These are phyloP conservation scores for Sylvietta virens DNA, from an alignment of 2,113 vertebrate genomes.

Conservation along the genomic window DNA sequence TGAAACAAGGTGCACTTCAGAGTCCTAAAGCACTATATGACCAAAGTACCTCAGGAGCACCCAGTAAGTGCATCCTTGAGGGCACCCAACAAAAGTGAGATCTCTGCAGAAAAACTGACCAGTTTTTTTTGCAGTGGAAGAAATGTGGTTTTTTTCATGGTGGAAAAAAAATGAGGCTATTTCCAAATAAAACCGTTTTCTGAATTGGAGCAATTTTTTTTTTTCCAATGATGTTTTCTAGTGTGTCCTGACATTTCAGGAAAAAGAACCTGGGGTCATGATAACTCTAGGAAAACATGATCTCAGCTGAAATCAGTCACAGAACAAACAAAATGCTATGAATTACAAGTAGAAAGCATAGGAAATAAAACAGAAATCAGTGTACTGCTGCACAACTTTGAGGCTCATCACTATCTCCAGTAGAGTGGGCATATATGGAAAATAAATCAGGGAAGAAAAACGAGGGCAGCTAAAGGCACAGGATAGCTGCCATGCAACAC, in stretches of 20 bases:
- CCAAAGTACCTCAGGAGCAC: not conserved
- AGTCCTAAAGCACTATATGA: not conserved
- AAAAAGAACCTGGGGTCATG: not conserved
- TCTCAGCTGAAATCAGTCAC: not conserved
- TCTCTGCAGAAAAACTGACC: not conserved
- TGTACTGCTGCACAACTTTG: accelerated
- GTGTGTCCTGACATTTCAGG: not conserved
- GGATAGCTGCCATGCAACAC: not conserved
- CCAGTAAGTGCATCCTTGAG: not conserved
- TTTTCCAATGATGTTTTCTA: not conserved
- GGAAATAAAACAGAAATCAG: not conserved
- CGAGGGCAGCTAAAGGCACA: not conserved
- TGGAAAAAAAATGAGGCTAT: not conserved
- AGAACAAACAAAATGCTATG: not conserved
- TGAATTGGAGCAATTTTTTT: not conserved
- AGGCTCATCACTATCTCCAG: not conserved
- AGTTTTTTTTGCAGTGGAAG: not conserved
- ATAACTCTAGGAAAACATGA: not conserved
- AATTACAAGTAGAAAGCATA: not conserved
- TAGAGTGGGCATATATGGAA: not conserved
- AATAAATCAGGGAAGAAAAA: not conserved
- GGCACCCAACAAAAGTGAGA: not conserved
- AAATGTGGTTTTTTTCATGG: not conserved
- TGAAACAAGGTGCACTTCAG: not conserved
- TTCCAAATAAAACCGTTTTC: not conserved